Percentiles rank a stretch among this genome's conserved stretches.
Evolutionary conservation across 2,113 vertebrate genomes (phyloP).

Genomic region (Copsychus sechellarum): DNA sequence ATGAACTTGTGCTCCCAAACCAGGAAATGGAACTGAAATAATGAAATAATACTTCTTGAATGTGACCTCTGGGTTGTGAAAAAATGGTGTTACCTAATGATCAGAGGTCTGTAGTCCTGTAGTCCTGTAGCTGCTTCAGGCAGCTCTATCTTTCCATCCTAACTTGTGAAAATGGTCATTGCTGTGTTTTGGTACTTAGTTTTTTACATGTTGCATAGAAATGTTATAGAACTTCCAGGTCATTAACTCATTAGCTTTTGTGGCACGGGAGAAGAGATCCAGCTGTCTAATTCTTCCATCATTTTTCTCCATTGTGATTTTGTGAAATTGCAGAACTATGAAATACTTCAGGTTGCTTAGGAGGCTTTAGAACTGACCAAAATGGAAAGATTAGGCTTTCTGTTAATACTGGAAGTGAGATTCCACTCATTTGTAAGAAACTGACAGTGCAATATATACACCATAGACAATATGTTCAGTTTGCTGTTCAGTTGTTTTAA

Average conservation of each 20-base stretch:
- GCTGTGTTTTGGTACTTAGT: background rate
- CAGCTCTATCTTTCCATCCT: background rate
- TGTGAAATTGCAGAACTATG: background rate
- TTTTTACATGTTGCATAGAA: background rate
- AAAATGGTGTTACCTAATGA: background rate
- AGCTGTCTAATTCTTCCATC: background rate
- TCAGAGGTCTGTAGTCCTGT: background rate
- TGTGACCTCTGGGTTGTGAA: background rate
- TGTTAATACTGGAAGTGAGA: background rate
- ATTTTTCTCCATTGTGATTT: background rate
- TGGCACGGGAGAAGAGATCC: background rate
- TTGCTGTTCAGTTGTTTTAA: background rate
- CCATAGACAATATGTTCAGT: background rate
- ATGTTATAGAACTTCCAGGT: background rate
- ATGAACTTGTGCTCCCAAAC: background rate
- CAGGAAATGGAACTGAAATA: background rate
- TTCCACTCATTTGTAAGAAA: background rate
- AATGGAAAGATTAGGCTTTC: background rate
- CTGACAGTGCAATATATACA: background rate
- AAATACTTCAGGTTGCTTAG: background rate
- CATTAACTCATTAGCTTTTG: background rate
- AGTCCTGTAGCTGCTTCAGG: background rate
- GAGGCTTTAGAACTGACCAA: background rate
- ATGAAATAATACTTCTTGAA: background rate
- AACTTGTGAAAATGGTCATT: background rate